A percentile compares a stretch with the other conserved stretches of the same genome.
These are phyloP conservation scores for Ephialtes manifestator DNA, from an alignment of 2,888 invertebrate genomes.

Conservation along the genomic window DNA sequence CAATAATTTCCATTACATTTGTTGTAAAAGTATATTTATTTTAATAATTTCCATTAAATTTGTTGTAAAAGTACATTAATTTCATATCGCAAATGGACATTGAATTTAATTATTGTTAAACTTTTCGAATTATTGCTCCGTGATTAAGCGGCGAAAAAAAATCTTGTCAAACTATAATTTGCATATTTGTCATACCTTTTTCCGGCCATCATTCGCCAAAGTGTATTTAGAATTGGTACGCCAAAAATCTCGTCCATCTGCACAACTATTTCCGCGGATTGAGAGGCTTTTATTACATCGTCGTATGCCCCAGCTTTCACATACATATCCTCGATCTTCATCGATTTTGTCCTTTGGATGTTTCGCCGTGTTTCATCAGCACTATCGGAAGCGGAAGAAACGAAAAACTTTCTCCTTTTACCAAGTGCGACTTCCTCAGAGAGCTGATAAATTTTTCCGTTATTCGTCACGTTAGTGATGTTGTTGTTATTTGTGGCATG, in stretches of 20 bases:
- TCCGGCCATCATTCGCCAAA: constrained; percentile 95
- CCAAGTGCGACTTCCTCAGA: constrained; percentile 56
- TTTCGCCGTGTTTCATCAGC: constrained; percentile 14
- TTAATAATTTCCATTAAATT: no score
- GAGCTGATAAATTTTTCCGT: constrained; percentile 79
- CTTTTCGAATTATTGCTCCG: no score
- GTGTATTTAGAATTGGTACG: constrained; percentile 92
- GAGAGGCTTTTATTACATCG: constrained; percentile 76
- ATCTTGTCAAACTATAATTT: no score
- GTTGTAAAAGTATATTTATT: no score
- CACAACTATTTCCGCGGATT: constrained; percentile 86
- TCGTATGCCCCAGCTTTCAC: constrained; percentile 79
- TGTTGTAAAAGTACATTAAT: no score
- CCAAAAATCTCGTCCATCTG: constrained; percentile 92
- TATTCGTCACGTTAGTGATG: constrained; percentile 59
- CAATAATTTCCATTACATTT: no score
- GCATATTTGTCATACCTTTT: constrained; percentile 80
- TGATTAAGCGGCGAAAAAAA: no score
- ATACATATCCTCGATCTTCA: constrained; percentile 80
- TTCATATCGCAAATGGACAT: no score
- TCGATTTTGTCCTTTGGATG: constrained; percentile 35
- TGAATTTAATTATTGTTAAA: no score
- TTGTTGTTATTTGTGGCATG: constrained; percentile 52
- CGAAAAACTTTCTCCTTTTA: constrained; percentile 57
- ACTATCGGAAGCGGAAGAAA: constrained; percentile 23